Evolutionary conservation across 2,113 vertebrate species (phyloP).

Genomic region (Orcinus orca): DNA sequence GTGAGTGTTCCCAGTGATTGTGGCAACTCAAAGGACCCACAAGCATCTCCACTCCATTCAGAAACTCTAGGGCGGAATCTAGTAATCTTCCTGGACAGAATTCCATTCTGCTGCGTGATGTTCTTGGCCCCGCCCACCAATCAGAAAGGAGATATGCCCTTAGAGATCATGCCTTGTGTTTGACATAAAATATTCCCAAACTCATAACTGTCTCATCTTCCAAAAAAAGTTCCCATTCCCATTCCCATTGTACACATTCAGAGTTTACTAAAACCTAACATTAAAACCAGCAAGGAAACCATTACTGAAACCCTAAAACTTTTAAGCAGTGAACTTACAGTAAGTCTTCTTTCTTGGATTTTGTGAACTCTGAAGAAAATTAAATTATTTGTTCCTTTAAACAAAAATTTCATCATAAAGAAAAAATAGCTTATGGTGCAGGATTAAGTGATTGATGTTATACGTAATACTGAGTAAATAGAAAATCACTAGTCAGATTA

Average conservation of each 20-base stretch:
- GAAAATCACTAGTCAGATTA: slow-evolving; percentile 10
- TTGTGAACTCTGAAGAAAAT: slow-evolving; percentile 13
- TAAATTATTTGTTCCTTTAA: slow-evolving; percentile 27
- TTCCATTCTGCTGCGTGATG: fast-evolving
- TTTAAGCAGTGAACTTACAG: neutral
- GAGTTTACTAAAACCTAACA: neutral
- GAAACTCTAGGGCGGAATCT: neutral
- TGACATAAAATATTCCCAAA: neutral
- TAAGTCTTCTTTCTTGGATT: slow-evolving; percentile 22
- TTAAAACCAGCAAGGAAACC: neutral
- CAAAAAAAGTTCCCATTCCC: neutral
- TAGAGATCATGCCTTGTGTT: neutral
- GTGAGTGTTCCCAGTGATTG: neutral
- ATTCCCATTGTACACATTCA: neutral
- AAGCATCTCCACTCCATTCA: fast-evolving
- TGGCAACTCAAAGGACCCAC: neutral
- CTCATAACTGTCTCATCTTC: neutral
- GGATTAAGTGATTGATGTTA: slow-evolving; percentile 13
- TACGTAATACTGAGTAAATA: slow-evolving; percentile 52
- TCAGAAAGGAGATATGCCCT: neutral
- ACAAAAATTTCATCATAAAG: slow-evolving; percentile 41
- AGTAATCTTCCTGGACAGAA: neutral
- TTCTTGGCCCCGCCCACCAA: neutral
- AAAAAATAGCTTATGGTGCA: neutral
- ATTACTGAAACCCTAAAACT: neutral